phyloP scores from a whole-genome alignment of 2,888 invertebrate genomes.

The Amiota minor region DNA sequence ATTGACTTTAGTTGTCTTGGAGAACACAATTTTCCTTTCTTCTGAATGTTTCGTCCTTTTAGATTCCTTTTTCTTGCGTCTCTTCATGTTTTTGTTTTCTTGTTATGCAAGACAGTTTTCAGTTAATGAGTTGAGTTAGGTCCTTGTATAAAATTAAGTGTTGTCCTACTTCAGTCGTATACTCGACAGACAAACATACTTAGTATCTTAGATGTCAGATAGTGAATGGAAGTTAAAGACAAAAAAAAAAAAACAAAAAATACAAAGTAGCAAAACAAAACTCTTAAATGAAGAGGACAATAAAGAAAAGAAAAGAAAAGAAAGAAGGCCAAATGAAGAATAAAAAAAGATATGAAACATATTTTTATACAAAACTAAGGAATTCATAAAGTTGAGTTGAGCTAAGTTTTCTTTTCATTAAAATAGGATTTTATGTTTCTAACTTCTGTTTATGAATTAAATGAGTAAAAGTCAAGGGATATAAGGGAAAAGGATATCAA shows the following conservation, averaged over 20 bases:
- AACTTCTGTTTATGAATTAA: background rate
- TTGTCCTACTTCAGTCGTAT: constrained; percentile 61
- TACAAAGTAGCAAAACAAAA: constrained; percentile 5
- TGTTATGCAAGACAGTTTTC: constrained; percentile 25
- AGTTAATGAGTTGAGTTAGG: constrained; percentile 66
- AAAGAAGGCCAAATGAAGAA: constrained; percentile 54
- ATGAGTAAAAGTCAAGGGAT: too few relatives aligned
- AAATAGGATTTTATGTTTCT: constrained; percentile 30
- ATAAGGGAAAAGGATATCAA: too few relatives aligned
- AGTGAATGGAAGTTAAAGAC: background rate
- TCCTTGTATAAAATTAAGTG: constrained; percentile 68
- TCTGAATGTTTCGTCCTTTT: background rate
- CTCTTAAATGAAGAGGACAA: background rate
- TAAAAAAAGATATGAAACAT: constrained; percentile 41
- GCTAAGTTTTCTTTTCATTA: constrained; percentile 67
- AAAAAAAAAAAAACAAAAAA: background rate
- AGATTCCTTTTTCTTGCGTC: too few relatives aligned
- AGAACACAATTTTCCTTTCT: background rate
- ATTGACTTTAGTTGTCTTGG: background rate
- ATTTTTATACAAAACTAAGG: constrained; percentile 1
- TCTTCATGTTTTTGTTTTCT: too few relatives aligned
- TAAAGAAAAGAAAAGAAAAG: background rate
- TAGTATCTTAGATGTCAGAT: background rate
- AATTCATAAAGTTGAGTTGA: constrained; percentile 68
- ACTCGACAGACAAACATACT: constrained; percentile 49